phyloP scores from a whole-genome alignment of 2,888 invertebrate species.

The Lasiommata megera region DNA sequence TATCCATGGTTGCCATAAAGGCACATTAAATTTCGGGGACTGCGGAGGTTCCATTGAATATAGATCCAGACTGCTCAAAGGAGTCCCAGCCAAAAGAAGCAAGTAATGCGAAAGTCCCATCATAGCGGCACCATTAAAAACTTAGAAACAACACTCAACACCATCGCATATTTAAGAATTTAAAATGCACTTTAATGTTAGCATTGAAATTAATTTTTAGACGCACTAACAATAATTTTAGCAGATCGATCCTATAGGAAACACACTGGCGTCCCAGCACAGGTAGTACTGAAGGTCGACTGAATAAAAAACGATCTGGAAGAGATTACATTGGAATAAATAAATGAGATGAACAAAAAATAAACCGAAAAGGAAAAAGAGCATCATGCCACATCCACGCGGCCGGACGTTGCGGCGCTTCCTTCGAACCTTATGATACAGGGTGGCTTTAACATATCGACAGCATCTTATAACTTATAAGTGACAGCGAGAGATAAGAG shows the following conservation, averaged over 20 bases:
- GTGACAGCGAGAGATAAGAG: background rate
- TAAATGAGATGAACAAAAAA: conserved; percentile 82
- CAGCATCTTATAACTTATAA: background rate
- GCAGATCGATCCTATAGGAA: conserved; percentile 51
- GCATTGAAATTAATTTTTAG: background rate
- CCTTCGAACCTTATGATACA: conserved; percentile 71
- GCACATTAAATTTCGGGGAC: conserved; percentile 75
- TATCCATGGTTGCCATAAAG: conserved; percentile 77
- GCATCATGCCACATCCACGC: conserved; percentile 78
- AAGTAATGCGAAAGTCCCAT: conserved; percentile 76
- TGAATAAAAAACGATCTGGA: conserved; percentile 81
- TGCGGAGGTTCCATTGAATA: conserved; percentile 75
- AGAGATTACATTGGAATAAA: conserved; percentile 82
- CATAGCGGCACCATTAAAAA: conserved; percentile 50
- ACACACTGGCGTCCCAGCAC: conserved; percentile 71
- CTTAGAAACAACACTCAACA: conserved; percentile 23
- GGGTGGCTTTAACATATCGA: conserved; percentile 43
- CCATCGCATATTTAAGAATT: conserved; percentile 19
- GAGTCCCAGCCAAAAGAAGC: conserved; percentile 66
- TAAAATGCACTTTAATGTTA: background rate
- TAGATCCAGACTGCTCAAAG: conserved; percentile 55
- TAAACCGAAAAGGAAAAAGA: conserved; percentile 73
- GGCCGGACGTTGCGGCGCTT: conserved; percentile 81
- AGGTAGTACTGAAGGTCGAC: conserved; percentile 81
- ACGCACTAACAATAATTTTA: conserved; percentile 34